Evolutionary conservation across 2,888 invertebrate genomes (phyloP).

Genomic region (Agrotis clavis): DNA sequence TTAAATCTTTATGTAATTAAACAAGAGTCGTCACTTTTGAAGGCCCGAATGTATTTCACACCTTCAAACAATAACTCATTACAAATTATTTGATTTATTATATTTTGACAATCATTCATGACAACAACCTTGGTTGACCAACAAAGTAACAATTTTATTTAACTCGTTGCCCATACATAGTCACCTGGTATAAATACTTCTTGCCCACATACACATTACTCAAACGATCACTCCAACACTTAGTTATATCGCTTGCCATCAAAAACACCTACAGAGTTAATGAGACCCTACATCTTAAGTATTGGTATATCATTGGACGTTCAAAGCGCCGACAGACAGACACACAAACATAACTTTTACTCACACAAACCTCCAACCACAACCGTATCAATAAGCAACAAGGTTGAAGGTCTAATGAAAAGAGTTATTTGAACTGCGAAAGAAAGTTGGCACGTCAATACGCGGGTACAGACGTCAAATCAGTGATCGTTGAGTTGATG

Average conservation of each 20-base stretch:
- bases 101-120: conserved; percentile 32
- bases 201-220: conserved; percentile 40
- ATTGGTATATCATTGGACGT: conserved; percentile 69
- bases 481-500: conserved; percentile 63
- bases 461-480: conserved; percentile 65
- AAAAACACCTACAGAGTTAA: conserved; percentile 69
- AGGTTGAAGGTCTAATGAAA: conserved; percentile 32
- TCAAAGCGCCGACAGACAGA: conserved; percentile 66
- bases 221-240: conserved; percentile 49
- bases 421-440: not conserved
- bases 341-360: conserved; percentile 36
- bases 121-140: conserved; percentile 18
- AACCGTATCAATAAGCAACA: conserved; percentile 11
- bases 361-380: not conserved
- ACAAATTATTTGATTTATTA: conserved; percentile 42
- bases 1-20: not conserved
- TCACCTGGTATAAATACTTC: conserved; percentile 44
- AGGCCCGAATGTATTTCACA: not conserved
- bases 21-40: not conserved
- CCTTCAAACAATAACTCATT: conserved; percentile 1
- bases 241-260: conserved; percentile 59
- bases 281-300: conserved; percentile 69
- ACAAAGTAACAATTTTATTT: conserved; percentile 37
- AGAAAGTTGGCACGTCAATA: conserved; percentile 55
- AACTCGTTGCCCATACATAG: conserved; percentile 50